Base-by-base conservation (phyloP, 2,888 invertebrate species). In the Sesia bembeciformis region DNA sequence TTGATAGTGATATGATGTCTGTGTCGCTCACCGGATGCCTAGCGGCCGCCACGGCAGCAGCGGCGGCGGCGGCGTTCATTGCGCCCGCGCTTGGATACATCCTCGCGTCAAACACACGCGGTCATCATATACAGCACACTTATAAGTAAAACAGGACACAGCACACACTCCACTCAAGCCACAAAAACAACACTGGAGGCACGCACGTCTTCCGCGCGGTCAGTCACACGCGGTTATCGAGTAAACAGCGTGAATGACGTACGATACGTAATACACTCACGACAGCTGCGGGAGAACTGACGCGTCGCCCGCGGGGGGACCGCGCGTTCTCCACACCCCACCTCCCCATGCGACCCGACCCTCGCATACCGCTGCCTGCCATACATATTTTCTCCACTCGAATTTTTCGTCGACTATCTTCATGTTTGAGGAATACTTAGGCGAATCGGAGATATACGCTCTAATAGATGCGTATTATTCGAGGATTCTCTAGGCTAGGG, bases 51-150 rank as follows among this genome's bases (percentile, higher is more conserved):
- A 93, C 94, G 76, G 93, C 95, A 79, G 95, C 95, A 78, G 94
- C 94, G 80, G 94, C 94, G 81, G 94, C 94, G 86, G 94, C 94
- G 85, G 95, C 94, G 91, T 95, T 95, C 93, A 95, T 95, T 61
- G 90, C 90, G 91, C 94, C 94, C 90, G 94, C 93, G 91, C 93
- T 94, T 65, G 95, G 94, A 92, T 95, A 95, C 95, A 95, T 95
- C 89, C 91, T 91, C 82, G 78, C 82, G 90, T 90, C 84, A 91
- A 84, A 84, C 84, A 81, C 83, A 78, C 80, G 74, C 78, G 75
- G 68, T 78, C 87, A 88, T 87, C 65, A 74, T 84, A 80, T 74
- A 61, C 52, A 70, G 56, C 72, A 81, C 84, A 80, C 77, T 69
- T 67, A 69, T 40, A 42, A 49, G 8, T 40, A 68, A 71, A 70